Base-by-base conservation (phyloP, 2,113 vertebrate genomes). In the Nestor notabilis region DNA sequence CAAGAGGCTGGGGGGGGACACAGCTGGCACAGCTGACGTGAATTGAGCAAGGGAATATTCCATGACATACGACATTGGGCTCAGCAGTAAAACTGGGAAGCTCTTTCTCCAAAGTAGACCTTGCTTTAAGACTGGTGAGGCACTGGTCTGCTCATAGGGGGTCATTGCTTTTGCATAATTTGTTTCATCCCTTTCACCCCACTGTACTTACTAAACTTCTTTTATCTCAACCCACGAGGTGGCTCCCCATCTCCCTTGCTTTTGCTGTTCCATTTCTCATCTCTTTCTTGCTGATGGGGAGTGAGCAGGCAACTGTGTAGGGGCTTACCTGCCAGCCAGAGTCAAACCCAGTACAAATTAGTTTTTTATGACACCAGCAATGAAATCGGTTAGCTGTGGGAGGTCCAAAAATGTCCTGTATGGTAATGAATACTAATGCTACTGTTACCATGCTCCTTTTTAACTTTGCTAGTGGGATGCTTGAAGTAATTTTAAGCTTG, bases 21-120 rank as follows among this genome's bases (percentile, higher is more conserved):
- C 39, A 70, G 39, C 37, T 68, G 63, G 43, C 64, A 64, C 44
- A 72, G 35, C 27, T 17, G 6, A 20, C 33, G n/a, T 47, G 41
- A 66, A 3, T 20, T 78, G 31, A 44, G 27, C 20, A 33, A 53
- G 13, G 23, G 9, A n/a, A 7, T 85, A 15, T 64, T 87, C 39
- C 0, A 0, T 64, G 41, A 44, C 2, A 4, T 23, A 23, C 3
- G n/a, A 27, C 1, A 1, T 65, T 4, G 5, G 35, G 31, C 20
- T 66, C 24, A 64, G 52, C 29, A 58, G 8, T 47, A 47, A 56
- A 68, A 55, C 5, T 44, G 10, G 5, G 21, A 31, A 79, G 35
- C 18, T 63, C 33, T 77, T 96, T 80, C 44, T 80, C 28, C 25
- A n/a, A 41, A 74, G 39, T 16, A 60, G 58, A 29, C 43, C 13